phyloP scores from a whole-genome alignment of 2,888 invertebrate species.

The Leucophenga maculata region DNA sequence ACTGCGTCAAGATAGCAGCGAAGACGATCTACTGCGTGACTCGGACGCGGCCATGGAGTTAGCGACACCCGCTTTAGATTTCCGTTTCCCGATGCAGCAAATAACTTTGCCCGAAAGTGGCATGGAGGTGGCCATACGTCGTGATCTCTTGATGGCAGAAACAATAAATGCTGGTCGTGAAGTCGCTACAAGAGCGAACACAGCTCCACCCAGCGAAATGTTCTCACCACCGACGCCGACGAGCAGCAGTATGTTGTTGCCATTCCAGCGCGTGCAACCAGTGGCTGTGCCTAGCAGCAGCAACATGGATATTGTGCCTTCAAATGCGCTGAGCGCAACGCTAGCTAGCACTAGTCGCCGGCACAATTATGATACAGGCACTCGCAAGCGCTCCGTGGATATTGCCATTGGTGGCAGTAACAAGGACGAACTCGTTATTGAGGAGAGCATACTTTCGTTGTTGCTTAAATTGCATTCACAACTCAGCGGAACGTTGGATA shows the following conservation, averaged over 20 bases:
- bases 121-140: constrained; percentile 71
- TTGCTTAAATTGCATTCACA: constrained; percentile 92
- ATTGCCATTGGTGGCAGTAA: constrained; percentile 70
- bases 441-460: constrained; percentile 92
- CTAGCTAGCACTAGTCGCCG: constrained; percentile 47
- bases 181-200: constrained; percentile 29
- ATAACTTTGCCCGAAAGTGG: constrained; percentile 69
- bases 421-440: constrained; percentile 77
- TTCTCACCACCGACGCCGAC: constrained; percentile 67
- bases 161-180: constrained; percentile 44
- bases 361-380: constrained; percentile 58
- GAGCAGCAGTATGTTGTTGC: constrained; percentile 68
- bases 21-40: constrained; percentile 61
- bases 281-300: constrained; percentile 70
- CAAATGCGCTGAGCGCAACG: constrained; percentile 62
- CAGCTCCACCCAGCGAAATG: constrained; percentile 66
- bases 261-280: constrained; percentile 72
- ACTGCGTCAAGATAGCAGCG: constrained; percentile 65
- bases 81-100: constrained; percentile 68
- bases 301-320: constrained; percentile 73
- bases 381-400: constrained; percentile 70
- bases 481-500: constrained; percentile 86
- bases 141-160: constrained; percentile 63
- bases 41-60: constrained; percentile 58
- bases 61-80: constrained; percentile 58